Conservation (phyloP, 1,140 invertebrate species). For the Diorhabda elongata region DNA sequence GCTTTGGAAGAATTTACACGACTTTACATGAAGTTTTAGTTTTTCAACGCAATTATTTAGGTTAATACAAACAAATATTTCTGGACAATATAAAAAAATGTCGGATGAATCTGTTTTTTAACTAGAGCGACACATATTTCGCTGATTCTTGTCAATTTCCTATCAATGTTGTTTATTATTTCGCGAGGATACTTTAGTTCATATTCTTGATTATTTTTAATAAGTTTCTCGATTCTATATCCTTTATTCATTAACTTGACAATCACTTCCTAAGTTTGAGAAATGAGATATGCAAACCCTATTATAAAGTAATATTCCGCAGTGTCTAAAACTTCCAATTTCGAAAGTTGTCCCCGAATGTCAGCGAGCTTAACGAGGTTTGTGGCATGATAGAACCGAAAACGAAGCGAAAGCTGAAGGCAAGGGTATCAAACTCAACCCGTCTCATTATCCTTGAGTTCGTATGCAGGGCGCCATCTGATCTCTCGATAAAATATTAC, state of each 20-base stretch:
- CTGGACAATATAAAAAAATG: too few species aligned
- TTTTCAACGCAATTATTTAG: too few species aligned
- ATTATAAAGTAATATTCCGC: constrained; percentile 28
- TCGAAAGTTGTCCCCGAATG: constrained; percentile 26
- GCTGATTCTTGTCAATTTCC: too few species aligned
- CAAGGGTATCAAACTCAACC: constrained; percentile 40
- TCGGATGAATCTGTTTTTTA: background rate
- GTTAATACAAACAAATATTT: too few species aligned
- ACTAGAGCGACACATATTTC: background rate
- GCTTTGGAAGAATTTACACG: too few species aligned
- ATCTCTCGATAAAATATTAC: constrained; percentile 41
- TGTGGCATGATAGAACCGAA: constrained; percentile 18
- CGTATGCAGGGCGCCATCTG: constrained; percentile 43
- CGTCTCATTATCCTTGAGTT: constrained; percentile 46
- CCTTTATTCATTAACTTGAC: background rate
- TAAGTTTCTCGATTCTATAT: background rate
- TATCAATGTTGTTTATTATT: too few species aligned
- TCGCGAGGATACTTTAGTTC: too few species aligned
- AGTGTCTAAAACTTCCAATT: constrained; percentile 30
- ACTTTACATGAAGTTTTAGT: too few species aligned
- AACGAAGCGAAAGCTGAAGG: constrained; percentile 20
- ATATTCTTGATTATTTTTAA: too few species aligned
- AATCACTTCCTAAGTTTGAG: background rate
- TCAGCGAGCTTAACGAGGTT: constrained; percentile 18
- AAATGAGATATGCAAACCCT: constrained; percentile 22